Conservation (phyloP, 2,113 vertebrate genomes). For the Hippolais icterina region DNA sequence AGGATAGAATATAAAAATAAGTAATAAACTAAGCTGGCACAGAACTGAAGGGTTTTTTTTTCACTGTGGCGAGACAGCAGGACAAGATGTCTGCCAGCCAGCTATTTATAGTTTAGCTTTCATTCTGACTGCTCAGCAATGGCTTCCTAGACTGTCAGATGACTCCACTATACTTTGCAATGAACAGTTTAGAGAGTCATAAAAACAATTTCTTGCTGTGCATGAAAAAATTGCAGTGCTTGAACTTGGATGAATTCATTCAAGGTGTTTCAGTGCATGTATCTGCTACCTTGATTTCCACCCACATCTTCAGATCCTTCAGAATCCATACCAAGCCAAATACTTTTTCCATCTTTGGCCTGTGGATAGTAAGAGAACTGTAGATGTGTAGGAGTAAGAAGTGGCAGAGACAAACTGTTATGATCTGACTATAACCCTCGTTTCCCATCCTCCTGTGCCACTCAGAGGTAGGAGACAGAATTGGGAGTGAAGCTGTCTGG, state of each 20-base stretch:
- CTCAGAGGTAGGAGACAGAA: accelerated
- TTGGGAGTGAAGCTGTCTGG: neutral
- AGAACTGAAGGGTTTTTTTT: neutral
- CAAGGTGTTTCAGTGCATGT: accelerated
- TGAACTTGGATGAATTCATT: neutral
- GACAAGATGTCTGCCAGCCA: neutral
- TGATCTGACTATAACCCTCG: neutral
- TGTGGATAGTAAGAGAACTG: neutral
- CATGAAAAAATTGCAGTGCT: neutral
- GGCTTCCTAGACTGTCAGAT: neutral
- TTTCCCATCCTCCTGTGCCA: accelerated
- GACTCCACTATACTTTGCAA: neutral
- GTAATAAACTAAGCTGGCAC: neutral
- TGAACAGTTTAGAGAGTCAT: neutral
- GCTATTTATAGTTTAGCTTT: neutral
- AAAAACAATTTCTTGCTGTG: neutral
- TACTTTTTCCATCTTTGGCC: neutral
- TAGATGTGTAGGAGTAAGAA: neutral
- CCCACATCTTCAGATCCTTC: neutral
- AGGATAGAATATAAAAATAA: neutral
- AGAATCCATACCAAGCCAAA: neutral
- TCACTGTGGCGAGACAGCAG: neutral
- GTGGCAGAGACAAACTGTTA: neutral
- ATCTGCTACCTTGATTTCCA: neutral
- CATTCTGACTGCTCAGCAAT: neutral